Conservation (phyloP, 2,797 vertebrate genomes). For the Lacerta bilineata region DNA sequence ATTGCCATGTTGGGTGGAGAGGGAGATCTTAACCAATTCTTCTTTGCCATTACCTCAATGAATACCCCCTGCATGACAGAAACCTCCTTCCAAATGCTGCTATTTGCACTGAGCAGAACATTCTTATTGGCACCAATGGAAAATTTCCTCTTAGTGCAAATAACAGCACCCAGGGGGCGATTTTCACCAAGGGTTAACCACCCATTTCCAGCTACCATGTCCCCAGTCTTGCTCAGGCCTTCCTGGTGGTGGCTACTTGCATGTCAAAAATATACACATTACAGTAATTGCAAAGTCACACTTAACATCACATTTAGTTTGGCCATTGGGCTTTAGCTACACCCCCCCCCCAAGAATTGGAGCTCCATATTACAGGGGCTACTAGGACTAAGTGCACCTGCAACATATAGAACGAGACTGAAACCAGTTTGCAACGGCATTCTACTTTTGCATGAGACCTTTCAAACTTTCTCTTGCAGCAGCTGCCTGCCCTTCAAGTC, state of each 20-base stretch:
- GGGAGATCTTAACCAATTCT: not conserved
- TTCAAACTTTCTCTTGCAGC: not conserved
- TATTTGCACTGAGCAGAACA: not conserved
- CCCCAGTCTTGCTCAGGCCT: not conserved
- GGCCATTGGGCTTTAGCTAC: constrained; percentile 23
- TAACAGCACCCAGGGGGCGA: not conserved
- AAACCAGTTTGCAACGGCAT: too few species aligned
- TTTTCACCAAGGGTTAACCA: not conserved
- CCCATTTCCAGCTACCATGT: not conserved
- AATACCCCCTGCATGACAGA: too few species aligned
- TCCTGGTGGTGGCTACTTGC: not conserved
- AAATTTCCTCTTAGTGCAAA: not conserved
- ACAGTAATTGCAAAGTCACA: not conserved
- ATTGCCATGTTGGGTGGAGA: not conserved
- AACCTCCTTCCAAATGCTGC: not conserved
- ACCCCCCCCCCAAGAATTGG: constrained; percentile 30
- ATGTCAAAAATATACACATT: not conserved
- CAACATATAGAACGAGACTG: constrained; percentile 54
- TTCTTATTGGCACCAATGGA: not conserved
- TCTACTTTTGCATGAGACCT: not conserved
- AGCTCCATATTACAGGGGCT: constrained; percentile 44
- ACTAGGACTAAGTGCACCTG: constrained; percentile 37
- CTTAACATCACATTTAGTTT: not conserved
- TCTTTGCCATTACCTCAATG: too few species aligned
- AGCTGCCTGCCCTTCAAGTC: not conserved